Base-by-base conservation (phyloP, 2,888 invertebrate species). In the Sphaeridia pumilis region DNA sequence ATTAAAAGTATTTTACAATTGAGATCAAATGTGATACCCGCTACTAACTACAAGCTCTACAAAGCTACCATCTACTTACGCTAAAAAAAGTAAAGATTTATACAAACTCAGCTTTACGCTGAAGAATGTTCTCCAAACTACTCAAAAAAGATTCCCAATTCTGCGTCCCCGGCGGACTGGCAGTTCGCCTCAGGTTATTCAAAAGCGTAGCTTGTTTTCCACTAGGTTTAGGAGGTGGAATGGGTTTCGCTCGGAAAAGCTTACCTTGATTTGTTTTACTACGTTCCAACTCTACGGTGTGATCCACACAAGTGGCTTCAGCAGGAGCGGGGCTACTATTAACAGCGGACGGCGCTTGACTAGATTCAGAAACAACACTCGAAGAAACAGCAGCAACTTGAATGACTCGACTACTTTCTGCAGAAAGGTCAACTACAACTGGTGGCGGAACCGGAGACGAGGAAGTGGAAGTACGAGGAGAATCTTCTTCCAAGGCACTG, bases 211-310 rank as follows among this genome's bases (percentile, higher is more conserved):
- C n/a, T n/a, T n/a, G n/a, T n/a, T n/a, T n/a, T n/a, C n/a, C n/a
- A n/a, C 34, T 35, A 38, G 46, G 46, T 45, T 45, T 50, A 35
- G 34, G 25, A 36, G 50, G 50, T 26, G 36, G 35, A 45, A 44
- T 17, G 24, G 50, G 50, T 44, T 50, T 50, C n/a, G n/a, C n/a
- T n/a, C n/a, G n/a, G n/a, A n/a, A n/a, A 46, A 46, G 54, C 60
- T 60, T 62, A 60, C 62, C 62, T 62, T 59, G 62, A 58, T 56
- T 54, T 58, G 55, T 59, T 53, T 49, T 56, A 58, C 56, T 46
- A 41, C 55, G 56, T 49, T 47, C 52, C 54, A 52, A 45, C 43
- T 49, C 49, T 45, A 51, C 45, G 49, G 56, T 50, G 55, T 46
- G 46, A 51, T 48, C 51, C 46, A 22, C 43, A 42, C 44, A 46